Conservation (phyloP, 2,797 vertebrate genomes). For the Chaenodraco wilsoni region DNA sequence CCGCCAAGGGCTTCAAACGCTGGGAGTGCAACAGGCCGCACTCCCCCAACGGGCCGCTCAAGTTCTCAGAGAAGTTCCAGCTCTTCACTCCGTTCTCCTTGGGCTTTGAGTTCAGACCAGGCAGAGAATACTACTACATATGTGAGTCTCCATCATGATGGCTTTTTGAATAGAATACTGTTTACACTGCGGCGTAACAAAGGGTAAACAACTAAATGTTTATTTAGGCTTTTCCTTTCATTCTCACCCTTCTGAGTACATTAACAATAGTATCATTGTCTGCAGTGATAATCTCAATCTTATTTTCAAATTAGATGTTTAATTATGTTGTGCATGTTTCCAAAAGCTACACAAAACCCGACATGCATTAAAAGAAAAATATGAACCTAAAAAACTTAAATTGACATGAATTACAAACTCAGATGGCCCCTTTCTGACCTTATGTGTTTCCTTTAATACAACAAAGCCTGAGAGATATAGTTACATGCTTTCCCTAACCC, state of each 20-base stretch:
- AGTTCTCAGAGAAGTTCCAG: slow-evolving; percentile 98
- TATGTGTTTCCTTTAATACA: slow-evolving; percentile 26
- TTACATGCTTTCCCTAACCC: slow-evolving; percentile 13
- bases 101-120: slow-evolving; percentile 98
- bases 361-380: not conserved
- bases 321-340: not conserved
- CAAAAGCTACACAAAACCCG: slow-evolving; percentile 1
- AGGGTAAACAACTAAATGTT: not conserved
- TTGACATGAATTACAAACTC: slow-evolving; percentile 23
- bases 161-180: not conserved
- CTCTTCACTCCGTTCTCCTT: slow-evolving; percentile 98
- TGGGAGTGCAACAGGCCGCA: slow-evolving; percentile 98
- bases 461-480: not conserved
- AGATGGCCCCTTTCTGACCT: slow-evolving; percentile 18
- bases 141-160: slow-evolving; percentile 87
- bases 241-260: not conserved
- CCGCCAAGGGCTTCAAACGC: slow-evolving; percentile 97
- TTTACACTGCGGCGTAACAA: not conserved
- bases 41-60: slow-evolving; percentile 94
- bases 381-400: not conserved
- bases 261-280: not conserved
- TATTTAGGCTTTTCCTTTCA: not conserved
- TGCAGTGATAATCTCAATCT: not conserved
- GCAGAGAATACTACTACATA: slow-evolving; percentile 98
- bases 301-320: not conserved